These are phyloP conservation scores for Galaxea fascicularis DNA, from an alignment of 92 coral and sea anemone genomes.

Conservation along the genomic window DNA sequence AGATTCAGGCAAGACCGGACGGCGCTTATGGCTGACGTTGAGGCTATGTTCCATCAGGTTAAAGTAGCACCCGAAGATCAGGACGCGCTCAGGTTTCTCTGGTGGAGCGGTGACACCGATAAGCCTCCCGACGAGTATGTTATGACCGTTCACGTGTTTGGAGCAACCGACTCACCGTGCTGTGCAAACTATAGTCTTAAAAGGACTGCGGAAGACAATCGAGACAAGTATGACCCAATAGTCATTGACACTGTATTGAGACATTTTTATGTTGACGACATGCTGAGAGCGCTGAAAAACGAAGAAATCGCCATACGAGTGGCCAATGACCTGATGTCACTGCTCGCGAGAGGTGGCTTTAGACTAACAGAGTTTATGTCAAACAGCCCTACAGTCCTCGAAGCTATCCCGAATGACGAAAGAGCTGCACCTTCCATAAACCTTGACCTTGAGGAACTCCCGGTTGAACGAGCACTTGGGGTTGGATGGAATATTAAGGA, in stretches of 20 bases:
- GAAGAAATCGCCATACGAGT: constrained; percentile 12
- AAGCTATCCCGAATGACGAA: neutral
- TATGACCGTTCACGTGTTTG: constrained; percentile 12
- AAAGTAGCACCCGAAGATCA: constrained; percentile 4
- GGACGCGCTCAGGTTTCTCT: constrained; percentile 10
- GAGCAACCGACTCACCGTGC: constrained; percentile 13
- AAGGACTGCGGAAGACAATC: neutral
- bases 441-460: neutral
- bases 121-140: neutral
- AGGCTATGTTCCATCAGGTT: neutral
- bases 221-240: neutral
- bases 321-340: neutral
- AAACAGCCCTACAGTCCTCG: neutral
- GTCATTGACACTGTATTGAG: neutral
- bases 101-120: neutral
- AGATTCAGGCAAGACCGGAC: constrained; percentile 27
- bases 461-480: constrained; percentile 16
- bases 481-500: neutral
- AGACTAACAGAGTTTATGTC: constrained; percentile 7
- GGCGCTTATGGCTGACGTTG: neutral
- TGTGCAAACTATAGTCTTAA: neutral
- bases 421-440: neutral
- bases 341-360: constrained; percentile 19
- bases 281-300: neutral
- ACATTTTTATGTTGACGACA: constrained; percentile 11